A percentile compares a stretch with the other conserved stretches of the same genome.
Conservation (phyloP, 64 coral and sea anemone species). For the Hydrozoanthus tunicans region DNA sequence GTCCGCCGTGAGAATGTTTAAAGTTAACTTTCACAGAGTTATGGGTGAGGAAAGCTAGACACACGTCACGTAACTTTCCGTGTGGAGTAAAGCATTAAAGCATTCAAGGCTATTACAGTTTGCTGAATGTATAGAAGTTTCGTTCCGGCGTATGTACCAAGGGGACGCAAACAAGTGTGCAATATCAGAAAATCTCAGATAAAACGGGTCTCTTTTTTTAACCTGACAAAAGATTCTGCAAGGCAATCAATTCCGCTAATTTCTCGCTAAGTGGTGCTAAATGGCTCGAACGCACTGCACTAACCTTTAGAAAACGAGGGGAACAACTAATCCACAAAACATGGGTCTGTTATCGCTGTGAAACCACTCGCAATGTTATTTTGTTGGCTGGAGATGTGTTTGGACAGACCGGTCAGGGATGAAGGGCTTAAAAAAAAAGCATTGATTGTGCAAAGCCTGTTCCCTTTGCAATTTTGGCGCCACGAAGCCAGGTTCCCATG, state of each 20-base stretch:
- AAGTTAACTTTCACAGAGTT: neutral
- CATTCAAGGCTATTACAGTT: neutral
- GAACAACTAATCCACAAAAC: neutral
- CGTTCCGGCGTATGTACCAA: conserved; percentile 13
- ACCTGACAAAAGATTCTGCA: conserved; percentile 49
- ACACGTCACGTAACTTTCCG: conserved; percentile 54
- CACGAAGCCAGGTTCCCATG: conserved; percentile 55
- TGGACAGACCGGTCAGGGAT: neutral
- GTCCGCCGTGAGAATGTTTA: conserved; percentile 16
- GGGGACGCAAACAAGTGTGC: neutral
- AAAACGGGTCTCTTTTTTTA: conserved; percentile 33
- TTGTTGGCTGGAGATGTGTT: conserved; percentile 2
- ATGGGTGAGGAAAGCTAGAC: neutral
- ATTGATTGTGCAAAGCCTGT: neutral
- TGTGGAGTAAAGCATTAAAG: neutral
- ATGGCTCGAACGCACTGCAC: neutral
- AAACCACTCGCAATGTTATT: neutral
- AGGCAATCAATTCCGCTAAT: conserved; percentile 33
- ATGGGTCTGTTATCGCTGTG: neutral
- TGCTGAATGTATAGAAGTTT: neutral
- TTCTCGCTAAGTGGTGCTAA: conserved; percentile 53
- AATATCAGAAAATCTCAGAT: conserved; percentile 54
- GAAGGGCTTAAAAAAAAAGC: neutral
- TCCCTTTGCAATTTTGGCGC: conserved; percentile 9
- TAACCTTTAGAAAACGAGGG: neutral